Base-by-base conservation (phyloP, 2,113 vertebrate species). In the Rattus norvegicus region DNA sequence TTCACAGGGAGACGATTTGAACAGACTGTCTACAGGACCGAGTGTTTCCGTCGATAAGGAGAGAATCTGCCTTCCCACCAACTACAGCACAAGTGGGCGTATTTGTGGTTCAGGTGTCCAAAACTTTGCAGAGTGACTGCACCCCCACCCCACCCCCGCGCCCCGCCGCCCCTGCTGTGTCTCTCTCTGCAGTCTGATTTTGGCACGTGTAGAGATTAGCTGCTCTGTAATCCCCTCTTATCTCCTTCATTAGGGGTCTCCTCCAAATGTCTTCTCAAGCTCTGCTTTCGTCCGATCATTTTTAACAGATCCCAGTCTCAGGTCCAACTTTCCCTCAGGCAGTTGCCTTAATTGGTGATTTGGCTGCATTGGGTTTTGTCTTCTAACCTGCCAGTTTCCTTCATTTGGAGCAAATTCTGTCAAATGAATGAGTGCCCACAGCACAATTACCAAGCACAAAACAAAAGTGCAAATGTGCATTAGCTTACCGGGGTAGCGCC, bases 341-440 rank as follows among this genome's bases (percentile, higher is more conserved):
- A 88, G 75, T 94, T 91, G 91, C n/a, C 91, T 93, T 98, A 98
- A 97, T 97, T 98, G 97, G 94, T 95, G 95, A 96, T 97, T 97
- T 94, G 97, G 97, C 93, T 90, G 96, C 96, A 69, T 0, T 94
- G 94, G 43, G 2, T 20, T 96, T 92, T 95, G 90, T 47, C 87
- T 94, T 88, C 88, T 88, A 96, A 97, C 91, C 95, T 96, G 97
- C 90, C 96, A 96, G 91, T 94, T 97, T 83, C 90, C 90, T 95
- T 97, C 93, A 77, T 96, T 93, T 89, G 95, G 94, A 95, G 91
- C 86, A 96, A 95, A 97, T 95, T 96, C 96, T 85, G 89, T 98
- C 96, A 97, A 94, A 96, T 96, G 95, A 98, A 49, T 86, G 93
- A 95, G 83, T 80, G 91, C 95, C 96, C 79, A 36, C 54, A 88